These are phyloP conservation scores for Venturia canescens DNA, from an alignment of 1,140 invertebrate species.

Conservation along the genomic window DNA sequence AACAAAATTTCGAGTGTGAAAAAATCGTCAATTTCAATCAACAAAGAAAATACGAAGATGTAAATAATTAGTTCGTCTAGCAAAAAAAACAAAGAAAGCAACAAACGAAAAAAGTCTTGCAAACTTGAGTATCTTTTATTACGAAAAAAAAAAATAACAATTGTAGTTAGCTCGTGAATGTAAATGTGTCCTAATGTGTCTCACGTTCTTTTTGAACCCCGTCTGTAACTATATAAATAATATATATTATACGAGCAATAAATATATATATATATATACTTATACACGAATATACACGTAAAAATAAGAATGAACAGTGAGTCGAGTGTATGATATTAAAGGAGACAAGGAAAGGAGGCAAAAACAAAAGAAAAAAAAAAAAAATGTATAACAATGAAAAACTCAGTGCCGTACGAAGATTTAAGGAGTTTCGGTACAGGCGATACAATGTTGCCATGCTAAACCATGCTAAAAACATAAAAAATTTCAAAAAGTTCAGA, in stretches of 20 bases:
- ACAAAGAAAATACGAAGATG: constrained; percentile 42
- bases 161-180: constrained; percentile 51
- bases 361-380: too few relatives aligned
- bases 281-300: constrained; percentile 13
- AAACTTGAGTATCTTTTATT: constrained; percentile 60
- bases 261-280: constrained; percentile 60
- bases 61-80: constrained; percentile 56
- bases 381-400: background rate
- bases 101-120: constrained; percentile 1
- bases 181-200: constrained; percentile 58
- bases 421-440: too few relatives aligned
- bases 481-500: too few relatives aligned
- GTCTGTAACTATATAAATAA: constrained; percentile 63
- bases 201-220: constrained; percentile 54
- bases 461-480: too few relatives aligned
- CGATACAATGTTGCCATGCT: too few relatives aligned
- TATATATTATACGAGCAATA: constrained; percentile 54
- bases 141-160: constrained; percentile 53
- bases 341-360: background rate
- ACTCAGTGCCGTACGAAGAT: constrained; percentile 37
- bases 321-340: constrained; percentile 57
- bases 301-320: constrained; percentile 46
- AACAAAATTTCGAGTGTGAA: background rate
- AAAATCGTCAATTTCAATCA: constrained; percentile 16
- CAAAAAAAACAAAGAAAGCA: background rate